Base-by-base conservation (phyloP, 2,888 invertebrate species). In the Selenia dentaria region DNA sequence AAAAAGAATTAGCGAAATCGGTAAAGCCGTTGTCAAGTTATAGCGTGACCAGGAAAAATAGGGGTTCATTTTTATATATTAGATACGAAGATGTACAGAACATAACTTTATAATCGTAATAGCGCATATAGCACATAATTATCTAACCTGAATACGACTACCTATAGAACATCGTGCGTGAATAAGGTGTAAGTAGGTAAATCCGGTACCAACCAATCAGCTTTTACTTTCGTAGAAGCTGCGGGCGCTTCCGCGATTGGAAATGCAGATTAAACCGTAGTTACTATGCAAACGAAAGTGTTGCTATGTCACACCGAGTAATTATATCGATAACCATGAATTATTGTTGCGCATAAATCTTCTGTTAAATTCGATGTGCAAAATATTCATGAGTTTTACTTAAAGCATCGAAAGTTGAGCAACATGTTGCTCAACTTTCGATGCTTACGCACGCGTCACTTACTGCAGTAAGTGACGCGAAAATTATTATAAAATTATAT, bases 201-300 rank as follows among this genome's bases (percentile, higher is more conserved):
- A 72, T 74, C 76, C 79, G 75, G 74, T 74, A 79, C 72, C 59
- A 54, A 64, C 67, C 72, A 59, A 79, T 78, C 80, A 64, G 84
- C 87, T 89, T 87, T 87, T 87, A 89, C 89, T 90, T 88, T 88
- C 87, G 65, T 69, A 73, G 45, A 51, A 31, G 45, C 47, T 42
- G 42, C 67, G 75, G 64, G 54, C 65, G 69, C 83, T 88, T 89
- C 89, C 87, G 85, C 73, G 71, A 85, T 79, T 8, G 8, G 8
- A 22, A 22, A 22, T 22, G 8, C 22, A 22, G 22, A 22, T 8
- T 22, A 8, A 6, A 8, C 8, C 22, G 8, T 22, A 22, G 22
- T 22, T 22, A 22, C 22, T 22, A 22, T 2, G 8, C 8, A 22
- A 22, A 22, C 60, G 83, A 87, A 88, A 86, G 87, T 84, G 74